Evolutionary conservation across 2,113 vertebrate genomes (phyloP).

Genomic region (Galemys pyrenaicus): DNA sequence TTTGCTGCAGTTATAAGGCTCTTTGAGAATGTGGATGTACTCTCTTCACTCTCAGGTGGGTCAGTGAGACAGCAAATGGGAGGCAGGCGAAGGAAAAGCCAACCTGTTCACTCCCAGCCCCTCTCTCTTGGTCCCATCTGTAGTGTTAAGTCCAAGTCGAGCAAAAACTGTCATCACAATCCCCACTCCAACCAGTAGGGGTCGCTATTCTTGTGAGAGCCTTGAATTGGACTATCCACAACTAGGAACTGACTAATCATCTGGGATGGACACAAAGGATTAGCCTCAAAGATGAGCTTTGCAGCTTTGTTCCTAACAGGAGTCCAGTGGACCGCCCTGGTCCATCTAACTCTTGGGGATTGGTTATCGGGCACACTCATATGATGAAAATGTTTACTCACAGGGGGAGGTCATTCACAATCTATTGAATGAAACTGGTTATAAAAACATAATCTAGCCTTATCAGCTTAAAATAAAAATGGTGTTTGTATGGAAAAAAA

Average conservation of each 20-base stretch:
- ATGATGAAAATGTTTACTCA: background rate
- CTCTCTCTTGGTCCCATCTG: background rate
- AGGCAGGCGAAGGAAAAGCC: background rate
- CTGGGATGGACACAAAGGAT: background rate
- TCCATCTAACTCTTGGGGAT: background rate
- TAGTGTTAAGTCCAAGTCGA: background rate
- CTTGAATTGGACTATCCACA: background rate
- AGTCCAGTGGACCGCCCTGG: background rate
- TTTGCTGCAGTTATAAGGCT: background rate
- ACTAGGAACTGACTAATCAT: background rate
- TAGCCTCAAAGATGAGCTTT: background rate
- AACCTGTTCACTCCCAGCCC: background rate
- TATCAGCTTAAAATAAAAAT: background rate
- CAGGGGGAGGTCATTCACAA: background rate
- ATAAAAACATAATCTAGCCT: background rate
- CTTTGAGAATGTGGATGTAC: background rate
- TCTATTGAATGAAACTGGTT: background rate
- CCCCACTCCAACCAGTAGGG: background rate
- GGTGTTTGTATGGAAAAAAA: background rate
- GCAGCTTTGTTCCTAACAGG: background rate
- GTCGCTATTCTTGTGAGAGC: background rate
- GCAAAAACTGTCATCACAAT: background rate
- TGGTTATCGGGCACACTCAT: background rate
- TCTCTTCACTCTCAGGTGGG: background rate
- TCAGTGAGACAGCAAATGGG: background rate